phyloP scores from a whole-genome alignment of 2,888 invertebrate species.

The Lamellibrachia satsuma region DNA sequence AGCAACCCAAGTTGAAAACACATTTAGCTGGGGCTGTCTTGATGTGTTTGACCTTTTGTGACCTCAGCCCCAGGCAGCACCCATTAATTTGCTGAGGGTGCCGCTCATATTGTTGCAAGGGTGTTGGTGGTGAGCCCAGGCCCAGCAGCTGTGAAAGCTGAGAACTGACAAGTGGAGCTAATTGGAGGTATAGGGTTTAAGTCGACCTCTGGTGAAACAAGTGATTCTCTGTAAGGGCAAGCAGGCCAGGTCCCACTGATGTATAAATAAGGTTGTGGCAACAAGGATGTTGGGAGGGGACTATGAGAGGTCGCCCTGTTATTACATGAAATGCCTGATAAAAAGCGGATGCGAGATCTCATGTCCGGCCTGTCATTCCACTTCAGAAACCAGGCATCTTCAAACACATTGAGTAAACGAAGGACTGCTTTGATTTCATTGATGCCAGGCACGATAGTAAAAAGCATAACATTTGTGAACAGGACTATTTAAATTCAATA shows the following conservation, averaged over 20 bases:
- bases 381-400: not conserved
- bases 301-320: not conserved
- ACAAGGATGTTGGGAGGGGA: not conserved
- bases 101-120: not conserved
- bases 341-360: not conserved
- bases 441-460: not conserved
- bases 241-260: not conserved
- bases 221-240: not conserved
- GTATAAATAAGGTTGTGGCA: not conserved
- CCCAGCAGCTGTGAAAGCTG: constrained; percentile 1
- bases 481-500: not conserved
- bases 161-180: not conserved
- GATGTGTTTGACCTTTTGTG: not conserved
- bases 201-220: not conserved
- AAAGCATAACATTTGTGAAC: not conserved
- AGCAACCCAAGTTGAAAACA: not conserved
- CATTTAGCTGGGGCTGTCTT: not conserved
- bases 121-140: not conserved
- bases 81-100: not conserved
- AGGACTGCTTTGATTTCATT: not conserved
- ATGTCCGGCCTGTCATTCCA: not conserved
- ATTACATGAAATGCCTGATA: not conserved
- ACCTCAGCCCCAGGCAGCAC: not conserved
- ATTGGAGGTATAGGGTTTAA: not conserved
- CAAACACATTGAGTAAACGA: not conserved